A percentile compares a stretch with the other conserved stretches of the same genome.
These are phyloP conservation scores for Notothenia rossii DNA, from an alignment of 2,113 vertebrate genomes.

Conservation along the genomic window DNA sequence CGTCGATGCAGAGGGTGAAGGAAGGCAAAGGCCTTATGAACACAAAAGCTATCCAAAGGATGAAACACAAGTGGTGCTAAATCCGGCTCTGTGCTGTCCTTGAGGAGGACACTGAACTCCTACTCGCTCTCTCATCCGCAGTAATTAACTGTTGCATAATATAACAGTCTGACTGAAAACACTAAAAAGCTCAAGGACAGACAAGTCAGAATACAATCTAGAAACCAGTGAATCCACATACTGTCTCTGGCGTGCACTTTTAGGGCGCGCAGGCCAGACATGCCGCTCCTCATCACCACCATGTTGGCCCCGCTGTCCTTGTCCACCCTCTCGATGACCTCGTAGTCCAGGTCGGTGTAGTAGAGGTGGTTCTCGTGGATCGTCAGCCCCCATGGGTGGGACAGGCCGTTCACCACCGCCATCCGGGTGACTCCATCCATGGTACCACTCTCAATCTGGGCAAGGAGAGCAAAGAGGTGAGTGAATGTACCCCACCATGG, in stretches of 20 bases:
- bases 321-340: slow-evolving; percentile 84
- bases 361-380: slow-evolving; percentile 80
- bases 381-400: slow-evolving; percentile 79
- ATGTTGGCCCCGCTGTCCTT: slow-evolving; percentile 76
- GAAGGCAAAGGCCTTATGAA: background rate
- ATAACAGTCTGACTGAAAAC: slow-evolving; percentile 20
- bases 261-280: slow-evolving; percentile 74
- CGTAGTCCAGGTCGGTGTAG: slow-evolving; percentile 82
- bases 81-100: slow-evolving; percentile 25
- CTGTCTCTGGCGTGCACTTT: slow-evolving; percentile 83
- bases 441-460: slow-evolving; percentile 81
- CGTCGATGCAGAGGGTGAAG: background rate
- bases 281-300: slow-evolving; percentile 81
- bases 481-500: background rate
- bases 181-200: slow-evolving; percentile 4
- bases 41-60: slow-evolving; percentile 16
- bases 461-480: background rate
- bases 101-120: slow-evolving; percentile 20
- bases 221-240: slow-evolving; percentile 45
- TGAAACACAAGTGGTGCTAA: background rate
- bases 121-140: background rate
- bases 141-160: slow-evolving; percentile 36
- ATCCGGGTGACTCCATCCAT: slow-evolving; percentile 77
- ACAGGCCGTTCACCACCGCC: slow-evolving; percentile 75
- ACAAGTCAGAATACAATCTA: background rate